Conservation (phyloP, 2,797 vertebrate genomes). For the Myotis planiceps region DNA sequence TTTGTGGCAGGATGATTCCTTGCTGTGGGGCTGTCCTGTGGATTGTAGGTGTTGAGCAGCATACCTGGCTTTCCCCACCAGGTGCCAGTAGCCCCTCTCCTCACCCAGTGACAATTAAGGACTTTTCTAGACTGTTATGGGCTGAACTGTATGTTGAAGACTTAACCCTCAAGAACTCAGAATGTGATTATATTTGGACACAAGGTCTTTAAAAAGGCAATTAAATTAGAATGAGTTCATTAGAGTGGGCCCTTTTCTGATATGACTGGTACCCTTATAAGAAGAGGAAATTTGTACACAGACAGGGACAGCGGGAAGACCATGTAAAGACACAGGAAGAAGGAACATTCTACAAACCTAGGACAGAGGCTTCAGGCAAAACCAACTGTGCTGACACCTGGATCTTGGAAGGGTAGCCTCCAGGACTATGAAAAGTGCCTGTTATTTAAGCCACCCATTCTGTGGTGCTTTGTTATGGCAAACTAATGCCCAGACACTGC, state of each 20-base stretch:
- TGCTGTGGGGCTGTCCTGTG: background rate
- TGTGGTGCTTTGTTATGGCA: background rate
- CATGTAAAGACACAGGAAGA: background rate
- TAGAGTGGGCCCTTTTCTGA: background rate
- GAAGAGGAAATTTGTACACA: background rate
- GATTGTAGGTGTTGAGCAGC: background rate
- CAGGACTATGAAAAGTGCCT: background rate
- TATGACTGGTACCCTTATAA: background rate
- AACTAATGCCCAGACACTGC: background rate
- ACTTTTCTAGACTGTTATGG: background rate
- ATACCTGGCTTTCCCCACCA: background rate
- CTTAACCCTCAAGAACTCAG: background rate
- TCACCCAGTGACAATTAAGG: background rate
- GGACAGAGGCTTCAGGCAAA: background rate
- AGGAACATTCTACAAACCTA: background rate
- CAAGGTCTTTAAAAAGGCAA: background rate
- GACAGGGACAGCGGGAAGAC: background rate
- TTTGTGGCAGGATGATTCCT: background rate
- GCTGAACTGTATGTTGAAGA: background rate
- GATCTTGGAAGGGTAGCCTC: background rate
- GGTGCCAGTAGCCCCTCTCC: background rate
- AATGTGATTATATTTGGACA: background rate
- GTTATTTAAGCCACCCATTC: background rate
- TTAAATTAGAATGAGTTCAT: background rate
- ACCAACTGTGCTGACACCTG: background rate